A percentile compares a stretch with the other conserved stretches of the same genome.
phyloP scores from a whole-genome alignment of 1,140 invertebrate genomes.

The Eumeta japonica region DNA sequence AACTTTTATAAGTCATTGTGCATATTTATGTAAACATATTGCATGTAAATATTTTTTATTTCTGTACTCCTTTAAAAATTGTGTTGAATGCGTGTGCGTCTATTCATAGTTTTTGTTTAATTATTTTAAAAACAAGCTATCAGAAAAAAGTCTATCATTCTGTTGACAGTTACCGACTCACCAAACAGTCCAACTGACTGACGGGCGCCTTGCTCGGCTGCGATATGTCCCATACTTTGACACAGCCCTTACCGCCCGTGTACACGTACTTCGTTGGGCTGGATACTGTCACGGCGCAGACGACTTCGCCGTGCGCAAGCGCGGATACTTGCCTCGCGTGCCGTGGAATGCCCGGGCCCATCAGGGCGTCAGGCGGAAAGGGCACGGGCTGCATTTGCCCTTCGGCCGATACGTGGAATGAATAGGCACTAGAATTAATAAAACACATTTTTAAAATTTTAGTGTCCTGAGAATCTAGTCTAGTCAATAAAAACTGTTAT shows the following conservation, averaged over 20 bases:
- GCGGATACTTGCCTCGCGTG: constrained; percentile 92
- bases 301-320: constrained; percentile 90
- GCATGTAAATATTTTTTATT: too few relatives aligned
- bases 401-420: constrained; percentile 83
- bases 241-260: constrained; percentile 96
- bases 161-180: constrained; percentile 60
- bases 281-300: constrained; percentile 88
- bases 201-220: constrained; percentile 78
- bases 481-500: background rate
- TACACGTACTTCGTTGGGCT: constrained; percentile 96
- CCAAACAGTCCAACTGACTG: constrained; percentile 85
- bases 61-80: too few relatives aligned
- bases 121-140: too few relatives aligned
- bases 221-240: constrained; percentile 92
- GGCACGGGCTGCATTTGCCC: constrained; percentile 90
- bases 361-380: constrained; percentile 91
- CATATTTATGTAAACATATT: too few relatives aligned
- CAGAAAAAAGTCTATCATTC: too few relatives aligned
- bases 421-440: constrained; percentile 79
- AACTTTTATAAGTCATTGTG: too few relatives aligned
- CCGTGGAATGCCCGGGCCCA: constrained; percentile 90
- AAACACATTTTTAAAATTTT: constrained; percentile 1
- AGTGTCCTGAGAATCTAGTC: background rate
- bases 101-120: too few relatives aligned
- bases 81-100: too few relatives aligned